Evolutionary conservation across 64 coral and sea anemone species (phyloP), one percentile per base, ranked within the genome.

Genomic region (Montipora sp.): DNA sequence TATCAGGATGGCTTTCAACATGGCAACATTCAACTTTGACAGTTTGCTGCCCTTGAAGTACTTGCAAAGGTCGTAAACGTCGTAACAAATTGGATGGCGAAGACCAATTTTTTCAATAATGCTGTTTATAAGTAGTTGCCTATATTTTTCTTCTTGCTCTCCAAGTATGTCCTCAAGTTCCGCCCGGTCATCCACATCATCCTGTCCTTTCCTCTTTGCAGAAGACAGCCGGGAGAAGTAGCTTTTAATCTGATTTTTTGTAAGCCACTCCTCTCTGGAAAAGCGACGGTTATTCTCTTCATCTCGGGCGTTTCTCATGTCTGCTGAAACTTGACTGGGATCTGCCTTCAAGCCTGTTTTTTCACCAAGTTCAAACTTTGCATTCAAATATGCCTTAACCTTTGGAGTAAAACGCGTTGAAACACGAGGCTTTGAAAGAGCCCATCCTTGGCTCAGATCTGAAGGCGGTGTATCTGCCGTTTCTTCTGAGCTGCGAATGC

Each of bases 241-340:
- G 27, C 27, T 27, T 27, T 27, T 27, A 27, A 24, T 24, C 23
- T 24, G 23, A 24, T 24, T 27, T 27, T 27, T 27, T 27, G 24
- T 27, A 27, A 27, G 24, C 24, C 24, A 27, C 24, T 27, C 24
- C 24, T 27, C 24, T 27, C 24, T 27, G 24, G 24, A 27, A 27
- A 27, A 27, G 24, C 0, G 24, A 27, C 24, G 24, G 24, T 27
- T 27, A 27, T 27, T 27, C 24, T 27, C 12, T 84, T 84, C 81
- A n/a, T 84, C 80, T 21, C 80, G 58, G 81, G 81, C 55, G 46
- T 84, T 84, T 84, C 81, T 48, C 81, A 83, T 83, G 45, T 83
- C 81, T 36, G 81, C 55, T 63, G 81, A 21, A 22, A 84, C 57
- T 47, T 84, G 81, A 59, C 60, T 63, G 5, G 81, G 55, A 19